Evolutionary conservation across 1,140 invertebrate species (phyloP).

Genomic region (Probaryconus sp.): DNA sequence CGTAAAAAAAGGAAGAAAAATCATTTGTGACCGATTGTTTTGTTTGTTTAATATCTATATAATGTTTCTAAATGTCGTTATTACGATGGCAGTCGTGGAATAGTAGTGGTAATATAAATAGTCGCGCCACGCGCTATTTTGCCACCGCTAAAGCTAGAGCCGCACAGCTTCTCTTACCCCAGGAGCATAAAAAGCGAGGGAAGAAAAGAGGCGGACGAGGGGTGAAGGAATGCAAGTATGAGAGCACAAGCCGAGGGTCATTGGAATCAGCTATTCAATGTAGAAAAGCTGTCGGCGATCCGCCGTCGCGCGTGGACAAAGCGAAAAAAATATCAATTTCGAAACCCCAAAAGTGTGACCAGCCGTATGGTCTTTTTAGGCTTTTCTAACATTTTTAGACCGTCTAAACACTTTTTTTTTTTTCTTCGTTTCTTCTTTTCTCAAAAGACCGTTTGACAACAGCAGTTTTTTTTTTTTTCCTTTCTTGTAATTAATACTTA

Average conservation of each 20-base stretch:
- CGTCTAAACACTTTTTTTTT: slow-evolving; percentile 42
- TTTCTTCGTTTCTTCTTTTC: neutral
- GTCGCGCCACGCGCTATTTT: slow-evolving; percentile 63
- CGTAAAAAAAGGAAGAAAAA: too few species aligned
- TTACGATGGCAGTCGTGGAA: too few species aligned
- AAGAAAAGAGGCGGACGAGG: slow-evolving; percentile 56
- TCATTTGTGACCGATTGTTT: too few species aligned
- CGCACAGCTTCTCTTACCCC: too few species aligned
- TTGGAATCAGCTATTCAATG: slow-evolving; percentile 66
- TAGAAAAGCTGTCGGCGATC: slow-evolving; percentile 64
- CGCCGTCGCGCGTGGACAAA: slow-evolving; percentile 60
- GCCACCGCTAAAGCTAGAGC: too few species aligned
- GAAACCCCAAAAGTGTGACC: slow-evolving; percentile 65
- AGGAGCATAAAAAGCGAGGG: slow-evolving; percentile 52
- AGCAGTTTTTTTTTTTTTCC: slow-evolving; percentile 1
- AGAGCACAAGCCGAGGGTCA: too few species aligned
- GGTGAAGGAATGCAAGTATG: slow-evolving; percentile 56
- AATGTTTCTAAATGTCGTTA: too few species aligned
- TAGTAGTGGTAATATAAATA: slow-evolving; percentile 64
- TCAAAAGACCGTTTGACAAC: neutral
- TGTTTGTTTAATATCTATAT: too few species aligned
- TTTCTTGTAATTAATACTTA: too few species aligned
- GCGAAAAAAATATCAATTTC: slow-evolving; percentile 72
- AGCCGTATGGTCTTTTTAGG: slow-evolving; percentile 28
- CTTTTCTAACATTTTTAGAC: slow-evolving; percentile 24